These are phyloP conservation scores for Latrodectus elegans DNA, from an alignment of 2,888 invertebrate species.

Conservation along the genomic window DNA sequence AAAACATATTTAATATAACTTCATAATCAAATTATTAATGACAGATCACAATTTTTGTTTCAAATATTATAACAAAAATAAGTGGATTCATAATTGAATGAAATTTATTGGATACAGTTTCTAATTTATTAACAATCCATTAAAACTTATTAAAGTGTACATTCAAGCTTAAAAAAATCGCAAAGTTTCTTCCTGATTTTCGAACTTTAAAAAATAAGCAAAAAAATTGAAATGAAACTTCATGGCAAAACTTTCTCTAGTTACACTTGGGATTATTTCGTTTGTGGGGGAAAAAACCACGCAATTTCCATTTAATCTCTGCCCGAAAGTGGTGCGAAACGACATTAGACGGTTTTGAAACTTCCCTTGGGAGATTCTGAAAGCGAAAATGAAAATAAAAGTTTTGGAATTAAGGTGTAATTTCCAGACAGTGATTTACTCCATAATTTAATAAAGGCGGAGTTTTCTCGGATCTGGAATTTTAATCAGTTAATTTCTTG, in stretches of 20 bases:
- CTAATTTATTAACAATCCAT: too few species aligned
- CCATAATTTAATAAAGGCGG: constrained; percentile 30
- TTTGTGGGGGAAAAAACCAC: neutral
- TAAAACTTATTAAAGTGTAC: too few species aligned
- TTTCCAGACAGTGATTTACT: constrained; percentile 30
- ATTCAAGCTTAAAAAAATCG: too few species aligned
- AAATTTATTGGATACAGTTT: too few species aligned
- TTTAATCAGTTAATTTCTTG: constrained; percentile 26
- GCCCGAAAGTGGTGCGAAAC: neutral
- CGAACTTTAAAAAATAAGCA: too few species aligned
- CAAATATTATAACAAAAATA: too few species aligned
- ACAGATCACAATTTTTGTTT: too few species aligned
- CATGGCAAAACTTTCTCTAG: neutral
- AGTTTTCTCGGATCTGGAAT: constrained; percentile 20
- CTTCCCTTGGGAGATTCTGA: neutral
- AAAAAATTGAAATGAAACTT: too few species aligned
- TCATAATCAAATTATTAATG: too few species aligned
- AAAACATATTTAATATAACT: too few species aligned
- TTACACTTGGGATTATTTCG: neutral
- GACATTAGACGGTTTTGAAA: neutral
- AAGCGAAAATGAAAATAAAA: neutral
- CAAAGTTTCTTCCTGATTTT: too few species aligned
- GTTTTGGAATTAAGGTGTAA: constrained; percentile 8
- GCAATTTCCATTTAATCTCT: neutral
- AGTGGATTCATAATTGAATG: too few species aligned